phyloP scores from a whole-genome alignment of 2,113 vertebrate genomes.

The Osmerus eperlanus region DNA sequence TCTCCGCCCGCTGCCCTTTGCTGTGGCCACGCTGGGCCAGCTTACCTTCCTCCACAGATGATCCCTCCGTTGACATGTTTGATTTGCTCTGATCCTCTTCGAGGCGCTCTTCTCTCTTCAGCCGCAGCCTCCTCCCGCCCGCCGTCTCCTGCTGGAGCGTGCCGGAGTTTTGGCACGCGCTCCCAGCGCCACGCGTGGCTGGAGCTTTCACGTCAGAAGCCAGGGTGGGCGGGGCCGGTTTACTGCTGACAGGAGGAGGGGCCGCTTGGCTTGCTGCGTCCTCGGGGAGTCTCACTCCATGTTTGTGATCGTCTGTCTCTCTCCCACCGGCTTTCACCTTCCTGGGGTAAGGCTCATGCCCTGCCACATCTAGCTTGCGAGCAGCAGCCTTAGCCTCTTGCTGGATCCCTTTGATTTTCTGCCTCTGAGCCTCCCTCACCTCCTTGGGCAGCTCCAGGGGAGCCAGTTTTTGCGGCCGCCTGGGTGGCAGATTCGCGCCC shows the following conservation, averaged over 20 bases:
- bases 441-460: constrained; percentile 73
- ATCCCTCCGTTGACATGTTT: constrained; percentile 58
- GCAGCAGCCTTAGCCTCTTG: constrained; percentile 54
- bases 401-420: constrained; percentile 68
- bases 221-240: constrained; percentile 28
- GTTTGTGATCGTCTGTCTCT: constrained; percentile 27
- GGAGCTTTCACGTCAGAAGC: constrained; percentile 14
- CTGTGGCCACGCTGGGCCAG: constrained; percentile 41
- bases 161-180: constrained; percentile 6
- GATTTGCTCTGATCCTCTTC: constrained; percentile 65
- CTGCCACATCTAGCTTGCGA: constrained; percentile 36
- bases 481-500: constrained; percentile 45
- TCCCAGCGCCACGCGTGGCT: constrained; percentile 6
- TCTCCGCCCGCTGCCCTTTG: constrained; percentile 53
- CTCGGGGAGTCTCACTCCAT: constrained; percentile 21
- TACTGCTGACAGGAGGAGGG: constrained; percentile 27
- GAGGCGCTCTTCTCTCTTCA: constrained; percentile 57
- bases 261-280: constrained; percentile 32
- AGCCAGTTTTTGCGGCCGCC: constrained; percentile 70
- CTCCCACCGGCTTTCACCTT: constrained; percentile 40
- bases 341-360: constrained; percentile 41
- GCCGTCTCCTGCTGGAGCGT: constrained; percentile 25
- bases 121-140: constrained; percentile 47
- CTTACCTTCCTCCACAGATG: constrained; percentile 55
- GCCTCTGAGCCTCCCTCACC: constrained; percentile 69